Base-by-base conservation (phyloP, 2,797 vertebrate genomes). In the Cuculus canorus region DNA sequence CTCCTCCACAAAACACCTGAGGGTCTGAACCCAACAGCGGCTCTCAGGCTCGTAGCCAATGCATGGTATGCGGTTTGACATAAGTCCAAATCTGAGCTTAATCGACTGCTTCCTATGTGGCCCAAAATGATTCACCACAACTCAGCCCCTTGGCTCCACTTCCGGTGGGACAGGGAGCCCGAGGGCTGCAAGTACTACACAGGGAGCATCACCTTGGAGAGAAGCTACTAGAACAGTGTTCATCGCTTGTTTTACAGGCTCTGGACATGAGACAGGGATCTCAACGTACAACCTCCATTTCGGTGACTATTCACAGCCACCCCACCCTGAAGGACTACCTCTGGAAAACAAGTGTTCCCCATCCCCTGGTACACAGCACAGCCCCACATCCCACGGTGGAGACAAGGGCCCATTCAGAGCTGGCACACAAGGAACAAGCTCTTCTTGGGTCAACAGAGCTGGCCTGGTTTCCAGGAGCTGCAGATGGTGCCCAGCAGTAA, bases 361-460 rank as follows among this genome's bases (percentile, higher is more conserved):
- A 47, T 28, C 21, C 32, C 57, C 37, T 30, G 13, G 25, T 47
- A 52, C n/a, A 16, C 21, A 47, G 45, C 54, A 41, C 4, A 0
- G 52, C 53, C 37, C 43, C 1, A 1, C 25, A 53, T 35, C 66
- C 69, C n/a, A 28, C 0, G 1, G 89, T 8, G 2, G 24, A 86
- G 37, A 95, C 94, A 95, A 96, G 92, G n/a, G 82, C 57, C 47
- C 57, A 54, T 96, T 95, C 71, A 92, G 71, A 78, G 86, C 79
- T 41, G 65, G 45, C 68, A 85, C 71, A 93, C 68, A 66, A 77
- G 53, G 64, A 71, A 85, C 78, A 80, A 57, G 71, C 75, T 89
- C 27, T 82, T 73, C 75, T 39, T 82, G 84, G 93, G 82, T 80
- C 90, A 93, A 52, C 57, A 82, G 81, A 80, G 82, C 69, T 88